Evolutionary conservation across 2,113 vertebrate species (phyloP).

Genomic region (Myotis lucifugus): DNA sequence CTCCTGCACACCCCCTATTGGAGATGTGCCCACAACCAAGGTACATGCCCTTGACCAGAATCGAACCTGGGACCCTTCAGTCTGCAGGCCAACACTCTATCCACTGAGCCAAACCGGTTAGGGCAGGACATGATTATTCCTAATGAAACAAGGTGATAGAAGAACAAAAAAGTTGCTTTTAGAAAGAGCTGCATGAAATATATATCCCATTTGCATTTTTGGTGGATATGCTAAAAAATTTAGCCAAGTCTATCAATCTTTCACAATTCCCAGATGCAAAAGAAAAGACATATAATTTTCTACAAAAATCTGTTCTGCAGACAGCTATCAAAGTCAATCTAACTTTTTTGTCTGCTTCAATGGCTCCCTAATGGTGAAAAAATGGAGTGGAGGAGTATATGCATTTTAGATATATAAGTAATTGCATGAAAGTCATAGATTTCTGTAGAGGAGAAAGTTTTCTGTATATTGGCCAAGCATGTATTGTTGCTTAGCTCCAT

Average conservation of each 20-base stretch:
- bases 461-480: background rate
- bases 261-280: conserved; percentile 6
- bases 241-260: background rate
- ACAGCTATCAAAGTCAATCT: background rate
- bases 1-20: too few relatives aligned
- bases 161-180: background rate
- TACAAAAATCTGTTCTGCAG: background rate
- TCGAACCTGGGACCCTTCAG: too few relatives aligned
- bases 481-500: background rate
- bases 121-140: background rate
- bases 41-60: too few relatives aligned
- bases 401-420: background rate
- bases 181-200: background rate
- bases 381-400: background rate
- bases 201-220: background rate
- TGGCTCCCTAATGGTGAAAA: background rate
- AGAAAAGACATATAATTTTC: background rate
- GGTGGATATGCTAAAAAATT: conserved; percentile 22
- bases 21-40: too few relatives aligned
- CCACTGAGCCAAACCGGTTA: too few relatives aligned
- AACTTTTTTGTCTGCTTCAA: background rate
- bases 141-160: conserved; percentile 28
- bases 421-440: background rate
- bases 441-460: background rate
- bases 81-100: too few relatives aligned